A percentile compares a stretch with the other conserved stretches of the same genome.
phyloP scores from a whole-genome alignment of 1,140 invertebrate species.

The Camponotus floridanus region DNA sequence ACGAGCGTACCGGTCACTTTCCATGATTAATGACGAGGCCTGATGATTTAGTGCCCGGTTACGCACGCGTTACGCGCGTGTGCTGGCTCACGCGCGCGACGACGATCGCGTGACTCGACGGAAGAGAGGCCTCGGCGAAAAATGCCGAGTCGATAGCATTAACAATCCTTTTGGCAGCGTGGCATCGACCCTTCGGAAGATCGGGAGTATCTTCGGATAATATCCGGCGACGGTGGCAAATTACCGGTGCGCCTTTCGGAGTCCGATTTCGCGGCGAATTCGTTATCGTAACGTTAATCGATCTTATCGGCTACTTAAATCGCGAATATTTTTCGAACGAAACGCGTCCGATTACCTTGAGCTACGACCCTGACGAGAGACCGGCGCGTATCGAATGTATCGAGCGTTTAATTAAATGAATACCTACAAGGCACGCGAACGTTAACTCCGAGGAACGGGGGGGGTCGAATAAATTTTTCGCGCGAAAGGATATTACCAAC shows the following conservation, averaged over 20 bases:
- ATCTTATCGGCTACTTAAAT: conserved; percentile 67
- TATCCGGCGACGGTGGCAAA: conserved; percentile 18
- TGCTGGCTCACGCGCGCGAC: conserved; percentile 49
- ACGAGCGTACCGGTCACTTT: conserved; percentile 60
- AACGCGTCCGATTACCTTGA: conserved; percentile 19
- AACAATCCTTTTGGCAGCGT: conserved; percentile 41
- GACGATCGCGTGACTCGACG: conserved; percentile 69
- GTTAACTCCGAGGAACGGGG: neutral
- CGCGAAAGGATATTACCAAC: conserved; percentile 34
- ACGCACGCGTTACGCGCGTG: conserved; percentile 50
- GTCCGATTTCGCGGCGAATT: conserved; percentile 42
- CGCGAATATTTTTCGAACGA: neutral
- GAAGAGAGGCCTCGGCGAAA: conserved; percentile 48
- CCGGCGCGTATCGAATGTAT: conserved; percentile 1
- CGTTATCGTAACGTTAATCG: conserved; percentile 29
- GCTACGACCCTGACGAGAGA: neutral
- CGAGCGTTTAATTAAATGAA: conserved; percentile 60
- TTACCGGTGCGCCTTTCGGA: conserved; percentile 37
- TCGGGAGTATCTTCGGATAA: neutral
- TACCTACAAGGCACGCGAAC: conserved; percentile 30
- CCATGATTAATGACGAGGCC: conserved; percentile 70
- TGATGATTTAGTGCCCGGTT: conserved; percentile 70
- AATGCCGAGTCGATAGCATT: conserved; percentile 63
- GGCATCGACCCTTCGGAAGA: conserved; percentile 29
- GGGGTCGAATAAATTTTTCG: neutral